Conservation (phyloP, 1,140 invertebrate genomes). For the Brachionus koreanus region DNA sequence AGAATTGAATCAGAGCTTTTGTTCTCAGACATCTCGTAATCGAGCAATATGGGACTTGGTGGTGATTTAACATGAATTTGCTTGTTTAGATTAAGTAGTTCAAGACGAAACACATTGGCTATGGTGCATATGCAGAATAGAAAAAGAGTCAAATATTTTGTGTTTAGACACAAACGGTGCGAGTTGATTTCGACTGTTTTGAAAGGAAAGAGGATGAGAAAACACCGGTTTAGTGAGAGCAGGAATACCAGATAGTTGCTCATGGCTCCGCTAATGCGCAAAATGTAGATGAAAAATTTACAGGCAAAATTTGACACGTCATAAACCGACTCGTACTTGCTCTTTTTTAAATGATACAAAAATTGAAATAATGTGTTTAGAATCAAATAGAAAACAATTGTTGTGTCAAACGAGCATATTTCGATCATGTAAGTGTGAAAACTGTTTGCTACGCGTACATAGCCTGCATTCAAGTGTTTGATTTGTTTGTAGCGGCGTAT, state of each 20-base stretch:
- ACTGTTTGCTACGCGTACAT: slow-evolving; percentile 1
- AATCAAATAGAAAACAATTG: slow-evolving; percentile 26
- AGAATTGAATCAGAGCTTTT: background rate
- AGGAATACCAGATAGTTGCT: slow-evolving; percentile 35
- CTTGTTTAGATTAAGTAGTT: slow-evolving; percentile 20
- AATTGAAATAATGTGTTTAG: slow-evolving; percentile 32
- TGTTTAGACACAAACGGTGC: slow-evolving; percentile 22
- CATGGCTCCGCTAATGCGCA: slow-evolving; percentile 38
- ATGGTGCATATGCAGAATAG: slow-evolving; percentile 41
- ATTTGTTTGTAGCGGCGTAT: background rate
- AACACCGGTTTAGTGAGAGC: slow-evolving; percentile 3
- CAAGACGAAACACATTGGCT: slow-evolving; percentile 30
- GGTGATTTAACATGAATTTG: background rate
- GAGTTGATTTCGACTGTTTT: background rate
- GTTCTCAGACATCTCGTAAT: background rate
- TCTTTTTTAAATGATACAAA: slow-evolving; percentile 35
- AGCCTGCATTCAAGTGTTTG: background rate
- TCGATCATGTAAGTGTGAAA: slow-evolving; percentile 43
- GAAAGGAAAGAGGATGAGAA: background rate
- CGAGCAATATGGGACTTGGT: background rate
- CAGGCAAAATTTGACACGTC: slow-evolving; percentile 40
- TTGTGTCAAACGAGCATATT: slow-evolving; percentile 42
- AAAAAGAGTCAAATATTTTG: slow-evolving; percentile 31
- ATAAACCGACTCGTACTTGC: slow-evolving; percentile 22
- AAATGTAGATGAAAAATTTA: slow-evolving; percentile 40